A percentile compares a stretch with the other conserved stretches of the same genome.
These are phyloP conservation scores for Synanthedon andrenaeformis DNA, from an alignment of 2,888 invertebrate genomes.

Conservation along the genomic window DNA sequence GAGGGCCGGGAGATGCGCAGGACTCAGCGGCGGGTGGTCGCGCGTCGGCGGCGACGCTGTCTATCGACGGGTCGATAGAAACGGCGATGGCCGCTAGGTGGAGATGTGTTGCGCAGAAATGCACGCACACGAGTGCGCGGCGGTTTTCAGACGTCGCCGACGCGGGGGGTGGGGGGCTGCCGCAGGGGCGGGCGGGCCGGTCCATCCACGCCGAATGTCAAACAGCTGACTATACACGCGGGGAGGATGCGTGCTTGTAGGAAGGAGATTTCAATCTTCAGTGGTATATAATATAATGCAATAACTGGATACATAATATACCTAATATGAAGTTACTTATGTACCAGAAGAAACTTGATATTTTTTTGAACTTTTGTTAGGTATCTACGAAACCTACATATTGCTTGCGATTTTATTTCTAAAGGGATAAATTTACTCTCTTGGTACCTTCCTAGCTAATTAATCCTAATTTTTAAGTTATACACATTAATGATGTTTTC, in stretches of 20 bases:
- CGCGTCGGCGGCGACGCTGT: slow-evolving; percentile 6
- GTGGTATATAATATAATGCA: too few relatives aligned
- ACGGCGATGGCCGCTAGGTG: slow-evolving; percentile 26
- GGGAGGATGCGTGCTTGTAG: slow-evolving; percentile 4
- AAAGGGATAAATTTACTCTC: too few relatives aligned
- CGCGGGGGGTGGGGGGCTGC: slow-evolving; percentile 6
- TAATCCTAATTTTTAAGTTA: too few relatives aligned
- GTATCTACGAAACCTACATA: too few relatives aligned
- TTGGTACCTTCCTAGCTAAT: too few relatives aligned
- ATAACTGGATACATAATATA: too few relatives aligned
- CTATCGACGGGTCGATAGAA: slow-evolving; percentile 40
- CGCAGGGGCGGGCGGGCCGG: slow-evolving; percentile 12
- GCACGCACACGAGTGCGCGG: slow-evolving; percentile 23
- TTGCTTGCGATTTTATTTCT: too few relatives aligned
- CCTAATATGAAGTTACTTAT: too few relatives aligned
- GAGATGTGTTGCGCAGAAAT: slow-evolving; percentile 33
- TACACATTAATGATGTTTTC: too few relatives aligned
- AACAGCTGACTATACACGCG: slow-evolving; percentile 49
- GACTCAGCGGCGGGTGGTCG: slow-evolving; percentile 4
- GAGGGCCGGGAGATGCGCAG: slow-evolving; percentile 1
- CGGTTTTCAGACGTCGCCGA: not conserved
- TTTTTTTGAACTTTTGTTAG: too few relatives aligned
- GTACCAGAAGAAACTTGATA: too few relatives aligned
- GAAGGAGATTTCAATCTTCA: too few relatives aligned
- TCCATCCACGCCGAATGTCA: slow-evolving; percentile 31